Conservation (phyloP, 2,113 vertebrate genomes). For the Oxyruncus cristatus region DNA sequence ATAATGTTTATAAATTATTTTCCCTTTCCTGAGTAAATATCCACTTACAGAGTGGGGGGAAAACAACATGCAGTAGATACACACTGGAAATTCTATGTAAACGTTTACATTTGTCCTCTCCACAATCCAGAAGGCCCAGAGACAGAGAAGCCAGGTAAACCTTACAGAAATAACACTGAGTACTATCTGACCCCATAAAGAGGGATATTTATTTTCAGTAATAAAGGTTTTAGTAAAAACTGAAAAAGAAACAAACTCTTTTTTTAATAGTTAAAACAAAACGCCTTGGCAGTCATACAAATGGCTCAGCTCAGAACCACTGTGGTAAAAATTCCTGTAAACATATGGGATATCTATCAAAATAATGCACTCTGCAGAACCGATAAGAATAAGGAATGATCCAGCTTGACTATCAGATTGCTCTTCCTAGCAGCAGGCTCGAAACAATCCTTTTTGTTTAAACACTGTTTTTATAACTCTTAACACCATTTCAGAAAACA, state of each 20-base stretch:
- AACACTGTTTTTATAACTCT: not conserved
- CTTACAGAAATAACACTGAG: not conserved
- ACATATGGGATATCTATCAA: conserved; percentile 44
- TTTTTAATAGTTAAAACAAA: not conserved
- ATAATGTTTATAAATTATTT: not conserved
- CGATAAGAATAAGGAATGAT: conserved; percentile 9
- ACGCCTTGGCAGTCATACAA: not conserved
- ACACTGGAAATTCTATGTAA: not conserved
- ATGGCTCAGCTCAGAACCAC: not conserved
- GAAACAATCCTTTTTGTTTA: not conserved
- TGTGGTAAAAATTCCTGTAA: not conserved
- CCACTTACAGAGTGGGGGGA: not conserved
- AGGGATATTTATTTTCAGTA: not conserved
- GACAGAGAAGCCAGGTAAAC: not conserved
- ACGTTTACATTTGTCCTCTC: not conserved
- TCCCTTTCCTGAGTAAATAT: not conserved
- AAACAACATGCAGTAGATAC: not conserved
- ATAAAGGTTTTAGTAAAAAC: not conserved
- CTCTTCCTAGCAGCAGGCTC: not conserved
- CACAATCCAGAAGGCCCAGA: not conserved
- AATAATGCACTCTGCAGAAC: conserved; percentile 8
- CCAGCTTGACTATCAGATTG: not conserved
- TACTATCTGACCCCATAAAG: not conserved
- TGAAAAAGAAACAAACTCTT: not conserved
- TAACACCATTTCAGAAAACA: not conserved